phyloP scores from a whole-genome alignment of 2,888 invertebrate genomes.

The Cenopis cana region DNA sequence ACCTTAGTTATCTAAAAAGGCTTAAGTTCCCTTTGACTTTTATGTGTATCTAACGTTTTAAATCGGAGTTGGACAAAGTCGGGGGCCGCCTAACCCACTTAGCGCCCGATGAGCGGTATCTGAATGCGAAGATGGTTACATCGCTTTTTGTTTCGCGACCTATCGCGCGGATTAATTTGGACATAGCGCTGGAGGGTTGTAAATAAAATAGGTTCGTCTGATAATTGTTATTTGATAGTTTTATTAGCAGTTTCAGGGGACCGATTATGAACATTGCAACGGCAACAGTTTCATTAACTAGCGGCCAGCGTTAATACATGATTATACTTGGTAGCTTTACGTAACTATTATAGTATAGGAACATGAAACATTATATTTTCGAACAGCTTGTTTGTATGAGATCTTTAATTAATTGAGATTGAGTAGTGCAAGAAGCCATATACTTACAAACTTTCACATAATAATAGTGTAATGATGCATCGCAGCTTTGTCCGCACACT shows the following conservation, averaged over 20 bases:
- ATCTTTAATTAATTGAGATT: too few species aligned
- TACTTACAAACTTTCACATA: background rate
- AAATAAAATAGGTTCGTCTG: conserved; percentile 5
- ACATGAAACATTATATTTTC: too few species aligned
- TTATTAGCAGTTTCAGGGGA: conserved; percentile 5
- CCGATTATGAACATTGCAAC: background rate
- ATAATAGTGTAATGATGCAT: background rate
- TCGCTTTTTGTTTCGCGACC: conserved; percentile 25
- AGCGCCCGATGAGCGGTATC: conserved; percentile 38
- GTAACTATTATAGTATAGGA: background rate
- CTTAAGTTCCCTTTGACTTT: conserved; percentile 1
- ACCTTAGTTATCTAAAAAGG: conserved; percentile 14
- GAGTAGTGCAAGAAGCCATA: background rate
- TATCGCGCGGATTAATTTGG: conserved; percentile 23
- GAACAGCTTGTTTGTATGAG: too few species aligned
- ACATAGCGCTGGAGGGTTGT: conserved; percentile 10
- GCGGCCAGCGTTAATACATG: too few species aligned
- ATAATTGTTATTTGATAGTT: conserved; percentile 23
- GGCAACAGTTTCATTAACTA: background rate
- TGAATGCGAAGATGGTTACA: conserved; percentile 31
- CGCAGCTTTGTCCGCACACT: background rate
- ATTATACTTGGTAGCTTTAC: background rate
- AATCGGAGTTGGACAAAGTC: background rate
- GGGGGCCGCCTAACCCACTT: conserved; percentile 40
- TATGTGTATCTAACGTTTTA: background rate